These are phyloP conservation scores for Knipowitschia caucasica DNA, from an alignment of 2,797 vertebrate species.

Conservation along the genomic window DNA sequence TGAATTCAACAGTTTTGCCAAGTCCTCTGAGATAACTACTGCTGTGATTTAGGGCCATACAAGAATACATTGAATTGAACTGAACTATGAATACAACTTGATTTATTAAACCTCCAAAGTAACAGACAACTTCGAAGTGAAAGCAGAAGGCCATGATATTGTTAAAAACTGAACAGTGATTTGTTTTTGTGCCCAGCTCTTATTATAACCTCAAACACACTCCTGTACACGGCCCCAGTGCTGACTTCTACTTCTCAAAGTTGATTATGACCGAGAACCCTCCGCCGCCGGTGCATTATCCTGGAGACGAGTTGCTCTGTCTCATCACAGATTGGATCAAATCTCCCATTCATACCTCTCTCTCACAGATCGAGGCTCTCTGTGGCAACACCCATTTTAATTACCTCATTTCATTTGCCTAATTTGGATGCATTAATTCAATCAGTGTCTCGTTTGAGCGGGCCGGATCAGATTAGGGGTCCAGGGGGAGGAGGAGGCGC, in stretches of 20 bases:
- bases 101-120: too few species aligned
- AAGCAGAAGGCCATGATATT: too few species aligned
- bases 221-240: slow-evolving; percentile 20
- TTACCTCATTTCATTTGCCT: slow-evolving; percentile 32
- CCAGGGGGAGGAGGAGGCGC: slow-evolving; percentile 23
- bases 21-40: too few species aligned
- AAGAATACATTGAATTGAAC: too few species aligned
- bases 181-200: too few species aligned
- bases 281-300: slow-evolving; percentile 23
- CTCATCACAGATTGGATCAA: slow-evolving; percentile 15
- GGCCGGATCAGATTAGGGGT: slow-evolving; percentile 22
- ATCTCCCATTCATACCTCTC: slow-evolving; percentile 20
- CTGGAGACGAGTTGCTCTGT: slow-evolving; percentile 9
- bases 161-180: too few species aligned
- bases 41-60: too few species aligned
- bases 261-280: slow-evolving; percentile 24
- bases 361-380: too few species aligned
- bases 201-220: slow-evolving; percentile 21
- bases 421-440: slow-evolving; percentile 42
- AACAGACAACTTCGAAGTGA: too few species aligned
- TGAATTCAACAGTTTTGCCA: too few species aligned
- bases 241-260: slow-evolving; percentile 43
- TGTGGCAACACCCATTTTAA: slow-evolving; percentile 26
- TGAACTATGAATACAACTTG: too few species aligned
- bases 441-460: slow-evolving; percentile 31